A percentile compares a stretch with the other conserved stretches of the same genome.
Evolutionary conservation across 35 echinoderm and acorn worm genomes (phyloP).

Genomic region (Stichopus chloronotus): DNA sequence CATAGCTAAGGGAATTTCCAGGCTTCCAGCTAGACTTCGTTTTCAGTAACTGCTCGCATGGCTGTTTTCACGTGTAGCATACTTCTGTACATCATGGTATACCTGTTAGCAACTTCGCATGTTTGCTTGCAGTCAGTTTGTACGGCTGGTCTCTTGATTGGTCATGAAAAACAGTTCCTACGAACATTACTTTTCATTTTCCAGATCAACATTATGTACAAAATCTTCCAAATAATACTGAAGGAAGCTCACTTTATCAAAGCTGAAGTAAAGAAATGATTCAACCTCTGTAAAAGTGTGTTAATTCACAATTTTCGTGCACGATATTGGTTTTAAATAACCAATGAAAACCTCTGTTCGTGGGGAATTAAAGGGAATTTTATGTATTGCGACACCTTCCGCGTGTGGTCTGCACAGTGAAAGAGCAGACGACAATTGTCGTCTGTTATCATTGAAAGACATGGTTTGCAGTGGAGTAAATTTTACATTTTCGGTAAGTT

Average conservation of each 20-base stretch:
- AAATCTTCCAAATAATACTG: neutral
- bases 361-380: slow-evolving; percentile 51
- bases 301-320: neutral
- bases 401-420: neutral
- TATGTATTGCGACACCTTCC: slow-evolving; percentile 36
- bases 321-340: neutral
- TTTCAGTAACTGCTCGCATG: slow-evolving; percentile 20
- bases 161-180: slow-evolving; percentile 3
- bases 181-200: neutral
- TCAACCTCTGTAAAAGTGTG: neutral
- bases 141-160: slow-evolving; percentile 22
- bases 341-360: slow-evolving; percentile 32
- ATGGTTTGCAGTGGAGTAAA: neutral
- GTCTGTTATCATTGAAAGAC: slow-evolving; percentile 1
- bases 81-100: neutral
- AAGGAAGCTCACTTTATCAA: neutral
- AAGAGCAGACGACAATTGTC: slow-evolving; percentile 36
- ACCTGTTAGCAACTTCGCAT: neutral
- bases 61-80: slow-evolving; percentile 26
- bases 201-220: neutral
- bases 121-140: neutral
- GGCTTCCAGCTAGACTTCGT: slow-evolving; percentile 30
- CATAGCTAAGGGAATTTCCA: slow-evolving; percentile 38
- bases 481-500: too few relatives aligned
- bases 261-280: neutral